Conservation (phyloP, 2,113 vertebrate genomes). For the Heterocephalus glaber region DNA sequence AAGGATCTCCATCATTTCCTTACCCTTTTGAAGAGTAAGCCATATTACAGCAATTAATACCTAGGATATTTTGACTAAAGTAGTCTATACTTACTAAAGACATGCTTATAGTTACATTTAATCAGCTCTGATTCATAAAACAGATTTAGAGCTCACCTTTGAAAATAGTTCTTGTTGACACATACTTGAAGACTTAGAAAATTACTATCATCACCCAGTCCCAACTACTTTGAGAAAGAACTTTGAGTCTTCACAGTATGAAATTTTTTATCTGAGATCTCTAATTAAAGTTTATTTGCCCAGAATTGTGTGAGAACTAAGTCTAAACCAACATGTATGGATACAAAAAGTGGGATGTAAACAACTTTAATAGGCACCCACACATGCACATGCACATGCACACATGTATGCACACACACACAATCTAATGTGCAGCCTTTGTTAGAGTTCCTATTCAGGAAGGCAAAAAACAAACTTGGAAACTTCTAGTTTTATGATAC, state of each 20-base stretch:
- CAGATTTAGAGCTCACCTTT: not conserved
- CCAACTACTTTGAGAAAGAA: conserved; percentile 15
- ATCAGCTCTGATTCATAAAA: not conserved
- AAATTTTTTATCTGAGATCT: not conserved
- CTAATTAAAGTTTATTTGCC: conserved; percentile 42
- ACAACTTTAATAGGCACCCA: not conserved
- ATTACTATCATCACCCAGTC: not conserved
- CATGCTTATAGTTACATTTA: not conserved
- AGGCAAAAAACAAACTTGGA: not conserved
- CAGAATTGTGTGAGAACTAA: not conserved
- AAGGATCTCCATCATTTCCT: not conserved
- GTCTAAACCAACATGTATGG: not conserved
- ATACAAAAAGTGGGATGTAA: not conserved
- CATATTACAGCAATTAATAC: not conserved
- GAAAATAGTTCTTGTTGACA: conserved; percentile 4
- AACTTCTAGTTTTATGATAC: not conserved
- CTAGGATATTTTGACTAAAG: conserved; percentile 12
- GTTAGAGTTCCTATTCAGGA: not conserved
- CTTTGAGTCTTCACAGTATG: conserved; percentile 13
- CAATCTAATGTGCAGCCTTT: not conserved
- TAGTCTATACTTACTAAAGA: not conserved
- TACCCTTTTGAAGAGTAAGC: not conserved
- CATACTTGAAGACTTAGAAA: conserved; percentile 10
- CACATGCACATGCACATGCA: not conserved
- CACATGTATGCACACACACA: not conserved